Evolutionary conservation across 2,888 invertebrate species (phyloP).

Genomic region (Sinotaia quadrata): DNA sequence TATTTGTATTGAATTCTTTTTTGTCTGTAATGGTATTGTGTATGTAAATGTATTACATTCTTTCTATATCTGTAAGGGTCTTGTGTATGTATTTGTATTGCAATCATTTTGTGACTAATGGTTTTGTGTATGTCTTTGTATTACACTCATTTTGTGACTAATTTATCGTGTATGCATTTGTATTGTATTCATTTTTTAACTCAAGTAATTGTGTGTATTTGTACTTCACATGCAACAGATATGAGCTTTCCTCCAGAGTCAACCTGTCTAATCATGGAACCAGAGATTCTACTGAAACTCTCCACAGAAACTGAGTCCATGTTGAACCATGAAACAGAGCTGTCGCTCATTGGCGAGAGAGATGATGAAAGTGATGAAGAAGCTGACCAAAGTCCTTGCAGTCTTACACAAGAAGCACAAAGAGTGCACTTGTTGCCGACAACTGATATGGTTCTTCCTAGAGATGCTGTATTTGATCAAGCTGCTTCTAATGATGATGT

Average conservation of each 20-base stretch:
- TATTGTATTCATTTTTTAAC: too few species aligned
- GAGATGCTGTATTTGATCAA: neutral
- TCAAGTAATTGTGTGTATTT: too few species aligned
- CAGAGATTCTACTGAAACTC: neutral
- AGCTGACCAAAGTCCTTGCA: neutral
- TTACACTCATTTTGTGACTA: too few species aligned
- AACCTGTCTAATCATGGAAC: neutral
- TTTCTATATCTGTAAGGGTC: too few species aligned
- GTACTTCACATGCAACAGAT: slow-evolving; percentile 45
- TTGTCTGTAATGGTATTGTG: neutral
- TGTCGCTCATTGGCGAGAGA: too few species aligned
- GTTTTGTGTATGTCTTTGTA: too few species aligned
- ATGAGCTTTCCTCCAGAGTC: slow-evolving; percentile 62
- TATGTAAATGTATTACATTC: too few species aligned
- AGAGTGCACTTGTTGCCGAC: too few species aligned
- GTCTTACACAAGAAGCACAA: too few species aligned
- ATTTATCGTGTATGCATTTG: too few species aligned
- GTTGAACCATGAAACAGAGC: neutral
- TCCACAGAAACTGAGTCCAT: neutral
- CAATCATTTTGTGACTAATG: too few species aligned
- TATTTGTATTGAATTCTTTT: neutral
- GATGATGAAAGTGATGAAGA: neutral
- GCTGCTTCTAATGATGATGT: neutral
- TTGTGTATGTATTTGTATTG: too few species aligned
- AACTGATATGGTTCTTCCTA: neutral